These are phyloP conservation scores for Vanessa atalanta DNA, from an alignment of 1,140 invertebrate species.

Conservation along the genomic window DNA sequence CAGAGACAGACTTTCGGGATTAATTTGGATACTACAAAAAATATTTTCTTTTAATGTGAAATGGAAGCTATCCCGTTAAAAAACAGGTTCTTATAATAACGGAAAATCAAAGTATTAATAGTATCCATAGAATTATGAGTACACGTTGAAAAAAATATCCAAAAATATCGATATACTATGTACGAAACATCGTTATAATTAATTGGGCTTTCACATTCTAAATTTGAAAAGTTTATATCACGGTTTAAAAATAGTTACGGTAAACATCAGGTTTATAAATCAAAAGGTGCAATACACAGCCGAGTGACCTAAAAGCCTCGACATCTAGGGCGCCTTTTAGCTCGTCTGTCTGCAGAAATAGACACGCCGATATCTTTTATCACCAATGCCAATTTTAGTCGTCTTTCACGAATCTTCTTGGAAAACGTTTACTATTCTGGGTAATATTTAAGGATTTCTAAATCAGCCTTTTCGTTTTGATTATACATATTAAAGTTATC, in stretches of 20 bases:
- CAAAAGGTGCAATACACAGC: constrained; percentile 24
- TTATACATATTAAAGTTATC: too few relatives aligned
- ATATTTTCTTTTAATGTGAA: too few relatives aligned
- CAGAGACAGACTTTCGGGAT: not conserved
- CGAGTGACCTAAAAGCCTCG: constrained; percentile 58
- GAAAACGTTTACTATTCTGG: not conserved
- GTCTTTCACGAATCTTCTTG: constrained; percentile 5
- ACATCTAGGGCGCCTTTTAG: constrained; percentile 61
- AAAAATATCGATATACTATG: not conserved
- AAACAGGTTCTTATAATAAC: too few relatives aligned
- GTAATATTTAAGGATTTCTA: too few relatives aligned
- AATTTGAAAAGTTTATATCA: not conserved
- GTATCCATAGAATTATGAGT: too few relatives aligned
- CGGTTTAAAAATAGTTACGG: constrained; percentile 4
- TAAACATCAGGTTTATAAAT: constrained; percentile 20
- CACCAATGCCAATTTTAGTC: constrained; percentile 35
- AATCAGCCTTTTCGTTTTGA: too few relatives aligned
- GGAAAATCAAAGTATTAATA: too few relatives aligned
- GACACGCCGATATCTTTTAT: constrained; percentile 50
- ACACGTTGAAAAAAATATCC: too few relatives aligned
- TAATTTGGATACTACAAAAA: not conserved
- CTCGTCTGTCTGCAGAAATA: constrained; percentile 60
- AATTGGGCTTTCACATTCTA: not conserved
- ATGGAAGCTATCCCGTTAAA: too few relatives aligned
- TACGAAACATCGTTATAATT: not conserved